phyloP scores from a whole-genome alignment of 2,797 vertebrate genomes.

The Falco columbarius region DNA sequence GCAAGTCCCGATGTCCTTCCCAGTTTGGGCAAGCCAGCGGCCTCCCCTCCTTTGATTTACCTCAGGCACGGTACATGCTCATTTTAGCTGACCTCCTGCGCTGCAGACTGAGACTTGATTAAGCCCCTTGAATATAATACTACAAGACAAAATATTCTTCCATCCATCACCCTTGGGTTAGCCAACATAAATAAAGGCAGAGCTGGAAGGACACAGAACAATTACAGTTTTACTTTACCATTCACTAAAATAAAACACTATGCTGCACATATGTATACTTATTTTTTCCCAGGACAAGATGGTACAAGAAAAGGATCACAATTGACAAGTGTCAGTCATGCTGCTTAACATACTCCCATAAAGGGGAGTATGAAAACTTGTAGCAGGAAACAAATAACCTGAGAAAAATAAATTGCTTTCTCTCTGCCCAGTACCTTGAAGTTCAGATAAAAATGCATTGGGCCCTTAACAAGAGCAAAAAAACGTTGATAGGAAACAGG shows the following conservation, averaged over 20 bases:
- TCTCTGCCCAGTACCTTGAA: not conserved
- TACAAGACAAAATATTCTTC: not conserved
- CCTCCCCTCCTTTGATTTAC: not conserved
- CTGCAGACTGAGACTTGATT: not conserved
- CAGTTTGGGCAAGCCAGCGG: not conserved
- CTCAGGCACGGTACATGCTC: fast-evolving
- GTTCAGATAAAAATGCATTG: not conserved
- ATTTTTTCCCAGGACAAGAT: not conserved
- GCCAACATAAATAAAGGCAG: not conserved
- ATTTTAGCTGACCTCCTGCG: not conserved
- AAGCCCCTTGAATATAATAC: not conserved
- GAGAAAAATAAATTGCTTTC: not conserved
- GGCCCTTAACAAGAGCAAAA: not conserved
- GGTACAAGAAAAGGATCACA: not conserved
- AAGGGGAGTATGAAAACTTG: not conserved
- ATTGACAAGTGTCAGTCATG: not conserved
- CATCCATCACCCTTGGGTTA: not conserved
- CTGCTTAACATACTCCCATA: not conserved
- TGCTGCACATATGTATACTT: not conserved
- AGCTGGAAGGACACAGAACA: not conserved
- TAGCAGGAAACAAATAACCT: not conserved
- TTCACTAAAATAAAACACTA: not conserved
- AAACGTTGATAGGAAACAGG: not conserved
- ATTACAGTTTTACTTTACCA: not conserved
- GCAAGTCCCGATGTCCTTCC: not conserved